These are phyloP conservation scores for Hystrix cristata DNA, from an alignment of 2,113 vertebrate species.

Conservation along the genomic window DNA sequence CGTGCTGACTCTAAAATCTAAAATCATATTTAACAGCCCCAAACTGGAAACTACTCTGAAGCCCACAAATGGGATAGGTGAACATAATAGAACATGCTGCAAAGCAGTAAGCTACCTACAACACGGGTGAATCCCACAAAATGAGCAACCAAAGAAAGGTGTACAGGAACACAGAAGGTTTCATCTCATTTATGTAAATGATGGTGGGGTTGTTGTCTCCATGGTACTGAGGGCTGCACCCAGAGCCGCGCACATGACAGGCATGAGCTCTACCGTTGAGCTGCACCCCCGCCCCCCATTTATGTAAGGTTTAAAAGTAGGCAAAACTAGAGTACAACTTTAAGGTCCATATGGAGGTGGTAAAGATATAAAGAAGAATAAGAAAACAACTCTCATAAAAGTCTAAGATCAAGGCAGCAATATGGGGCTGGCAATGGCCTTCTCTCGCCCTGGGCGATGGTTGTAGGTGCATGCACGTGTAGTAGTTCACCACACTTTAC, in stretches of 20 bases:
- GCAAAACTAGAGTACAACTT: not conserved
- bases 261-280: not conserved
- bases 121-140: not conserved
- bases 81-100: not conserved
- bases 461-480: not conserved
- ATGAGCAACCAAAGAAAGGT: not conserved
- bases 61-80: not conserved
- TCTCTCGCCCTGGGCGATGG: not conserved
- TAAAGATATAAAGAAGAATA: not conserved
- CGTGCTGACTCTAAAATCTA: conserved; percentile 31
- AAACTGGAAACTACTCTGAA: conserved; percentile 29
- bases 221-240: not conserved
- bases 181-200: not conserved
- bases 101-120: not conserved
- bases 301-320: not conserved
- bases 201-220: not conserved
- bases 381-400: not conserved
- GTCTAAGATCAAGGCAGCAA: not conserved
- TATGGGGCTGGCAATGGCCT: rapidly evolving
- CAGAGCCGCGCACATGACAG: not conserved
- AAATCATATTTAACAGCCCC: not conserved
- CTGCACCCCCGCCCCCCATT: not conserved
- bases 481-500: not conserved
- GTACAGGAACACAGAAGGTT: not conserved
- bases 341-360: not conserved